Base-by-base conservation (phyloP, 2,797 vertebrate genomes). In the Balearica regulorum region DNA sequence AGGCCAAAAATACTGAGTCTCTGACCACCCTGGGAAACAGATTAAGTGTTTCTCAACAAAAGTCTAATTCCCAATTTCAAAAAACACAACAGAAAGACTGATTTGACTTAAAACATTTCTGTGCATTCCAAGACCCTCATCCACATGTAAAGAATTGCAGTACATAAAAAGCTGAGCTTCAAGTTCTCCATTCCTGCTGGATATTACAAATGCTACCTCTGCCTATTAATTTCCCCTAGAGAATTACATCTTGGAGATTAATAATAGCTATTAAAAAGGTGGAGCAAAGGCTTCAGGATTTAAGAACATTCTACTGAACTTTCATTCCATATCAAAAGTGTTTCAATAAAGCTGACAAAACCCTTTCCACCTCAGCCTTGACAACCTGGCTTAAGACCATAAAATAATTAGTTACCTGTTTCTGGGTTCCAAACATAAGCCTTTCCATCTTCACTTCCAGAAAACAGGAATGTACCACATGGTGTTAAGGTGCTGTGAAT, bases 401-500 rank as follows among this genome's bases (percentile, higher is more conserved):
- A 83, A 85, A 92, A 76, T 69, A 92, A 61, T 73, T 48, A 92
- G 51, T 77, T 90, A 99, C 99, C 99, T 82, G 99, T 99, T 97
- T 99, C 99, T 68, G 99, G 98, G 93, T 99, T 99, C 99, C 99
- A 99, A 79, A 99, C 99, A 69, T 99, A 99, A 2, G 99, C 99
- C 96, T 98, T 98, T 61, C 99, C 99, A 91, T 99, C 99, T 96
- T 99, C 99, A 77, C 99, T 99, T 65, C 99, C 99, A 55, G 99
- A 99, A 97, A 99, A 99, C 8, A 99, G 98, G 95, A 99, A 99
- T 4, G 97, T 99, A n/a, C 99, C 99, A 86, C 99, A 99, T 0
- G 99, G 99, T 2, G 99, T 99, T 94, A 99, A 98, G 29, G 99
- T 99, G 97, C 99, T 99, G 58, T 98, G 98, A 96, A 99, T 99